A percentile compares a stretch with the other conserved stretches of the same genome.
phyloP scores from a whole-genome alignment of 2,113 vertebrate genomes.

The Gobio gobio region DNA sequence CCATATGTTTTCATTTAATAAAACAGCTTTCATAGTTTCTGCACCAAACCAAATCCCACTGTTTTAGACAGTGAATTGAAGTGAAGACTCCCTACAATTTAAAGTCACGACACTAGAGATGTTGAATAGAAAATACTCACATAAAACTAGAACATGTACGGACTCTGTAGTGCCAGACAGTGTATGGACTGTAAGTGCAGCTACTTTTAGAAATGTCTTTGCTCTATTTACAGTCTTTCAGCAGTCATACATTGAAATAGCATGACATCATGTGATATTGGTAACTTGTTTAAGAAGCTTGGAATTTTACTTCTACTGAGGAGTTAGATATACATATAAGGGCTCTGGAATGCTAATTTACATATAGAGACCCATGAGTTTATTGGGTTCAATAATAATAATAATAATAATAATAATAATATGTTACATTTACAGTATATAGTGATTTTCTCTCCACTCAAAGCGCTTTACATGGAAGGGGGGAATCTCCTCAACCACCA shows the following conservation, averaged over 20 bases:
- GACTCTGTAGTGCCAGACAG: neutral
- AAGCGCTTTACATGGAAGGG: no score
- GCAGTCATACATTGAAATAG: constrained; percentile 18
- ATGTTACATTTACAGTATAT: no score
- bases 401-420: no score
- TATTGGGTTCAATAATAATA: neutral
- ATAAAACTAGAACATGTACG: neutral
- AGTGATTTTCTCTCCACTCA: no score
- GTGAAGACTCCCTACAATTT: neutral
- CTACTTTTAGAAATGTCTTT: constrained; percentile 22
- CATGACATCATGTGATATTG: neutral
- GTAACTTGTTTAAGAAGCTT: neutral
- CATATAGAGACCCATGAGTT: neutral
- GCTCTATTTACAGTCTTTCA: constrained; percentile 21
- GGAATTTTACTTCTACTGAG: neutral
- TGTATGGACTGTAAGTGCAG: neutral
- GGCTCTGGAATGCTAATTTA: neutral
- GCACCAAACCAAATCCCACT: neutral
- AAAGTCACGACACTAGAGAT: neutral
- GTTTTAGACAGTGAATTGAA: neutral
- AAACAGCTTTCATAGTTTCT: neutral
- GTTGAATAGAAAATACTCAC: no score
- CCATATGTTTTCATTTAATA: neutral
- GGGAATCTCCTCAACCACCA: no score
- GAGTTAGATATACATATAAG: neutral